These are phyloP conservation scores for Bufotes viridis DNA, from an alignment of 2,797 vertebrate species.

Conservation along the genomic window DNA sequence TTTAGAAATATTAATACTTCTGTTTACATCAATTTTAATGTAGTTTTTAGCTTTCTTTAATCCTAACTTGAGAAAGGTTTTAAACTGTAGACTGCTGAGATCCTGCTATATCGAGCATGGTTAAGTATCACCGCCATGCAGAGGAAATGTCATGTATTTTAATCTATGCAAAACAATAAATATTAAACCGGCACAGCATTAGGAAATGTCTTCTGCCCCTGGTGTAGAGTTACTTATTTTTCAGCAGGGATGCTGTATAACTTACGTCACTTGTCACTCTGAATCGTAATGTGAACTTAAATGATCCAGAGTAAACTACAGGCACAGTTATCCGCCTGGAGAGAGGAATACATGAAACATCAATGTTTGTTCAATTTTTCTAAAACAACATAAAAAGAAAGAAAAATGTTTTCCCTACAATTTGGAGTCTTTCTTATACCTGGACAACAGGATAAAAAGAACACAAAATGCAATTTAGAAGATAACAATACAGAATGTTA, in stretches of 20 bases:
- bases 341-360: conserved; percentile 6
- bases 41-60: conserved; percentile 8
- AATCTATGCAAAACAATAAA: conserved; percentile 18
- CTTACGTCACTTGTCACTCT: neutral
- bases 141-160: conserved; percentile 8
- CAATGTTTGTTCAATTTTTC: neutral
- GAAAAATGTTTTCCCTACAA: neutral
- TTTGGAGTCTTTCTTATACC: neutral
- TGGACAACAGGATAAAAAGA: neutral
- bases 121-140: conserved; percentile 1
- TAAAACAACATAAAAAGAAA: neutral
- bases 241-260: conserved; percentile 17
- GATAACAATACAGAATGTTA: neutral
- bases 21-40: conserved; percentile 2
- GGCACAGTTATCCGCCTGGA: neutral
- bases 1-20: neutral
- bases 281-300: neutral
- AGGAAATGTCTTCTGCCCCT: neutral
- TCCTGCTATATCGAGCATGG: neutral
- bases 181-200: neutral
- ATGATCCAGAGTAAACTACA: neutral
- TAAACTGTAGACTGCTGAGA: neutral
- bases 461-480: too few species aligned
- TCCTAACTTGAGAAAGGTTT: neutral
- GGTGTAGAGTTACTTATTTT: conserved; percentile 31